Base-by-base conservation (phyloP, 2,113 vertebrate species). In the Ifrita kowaldi region DNA sequence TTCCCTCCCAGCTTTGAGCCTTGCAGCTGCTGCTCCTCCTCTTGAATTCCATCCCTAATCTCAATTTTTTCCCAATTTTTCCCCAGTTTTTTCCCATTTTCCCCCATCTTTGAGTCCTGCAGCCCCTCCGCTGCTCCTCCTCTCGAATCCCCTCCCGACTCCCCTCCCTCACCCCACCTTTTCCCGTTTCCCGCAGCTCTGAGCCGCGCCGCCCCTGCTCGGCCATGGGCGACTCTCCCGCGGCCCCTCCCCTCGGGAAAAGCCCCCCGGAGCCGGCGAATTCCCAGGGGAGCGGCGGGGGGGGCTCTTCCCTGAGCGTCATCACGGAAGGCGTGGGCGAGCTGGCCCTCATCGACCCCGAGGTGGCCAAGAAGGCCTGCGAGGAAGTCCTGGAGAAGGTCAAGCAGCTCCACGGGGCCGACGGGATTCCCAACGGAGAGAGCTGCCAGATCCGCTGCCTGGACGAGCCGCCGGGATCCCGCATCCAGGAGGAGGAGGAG, bases 381-480 rank as follows among this genome's bases (percentile, higher is more conserved):
- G 97, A 98, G 87, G 98, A 99, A 32, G 99, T 99, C 1, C 97
- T 99, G 93, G 98, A 99, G 97, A 99, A 99, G 90, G 99, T 99
- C 10, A 99, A 98, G 92, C 47, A 98, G 71, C 95, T 98, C 56
- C 98, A 94, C 9, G 79, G 98, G 1, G 28, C 75, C 0, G 95
- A 94, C 18, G n/a, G 23, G 0, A 0, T 74, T 0, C 95, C 97
- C 87, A 98, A 98, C 11, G 98, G 98, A 5, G 93, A 96, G 18
- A 1, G 87, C 95, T 95, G 82, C 17, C 95, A 71, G 7, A 83
- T 97, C 65, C 96, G 63, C 37, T 97, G 97, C 85, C 69, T 91
- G n/a, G 97, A 95, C 3, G 95, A 97, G 1, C 73, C 97, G 0
- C 32, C 91, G 0, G 53, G 80, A 4, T 13, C 94, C 0, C 97